These are phyloP conservation scores for Himantopus leucocephalus DNA, from an alignment of 2,113 vertebrate species.

Conservation along the genomic window DNA sequence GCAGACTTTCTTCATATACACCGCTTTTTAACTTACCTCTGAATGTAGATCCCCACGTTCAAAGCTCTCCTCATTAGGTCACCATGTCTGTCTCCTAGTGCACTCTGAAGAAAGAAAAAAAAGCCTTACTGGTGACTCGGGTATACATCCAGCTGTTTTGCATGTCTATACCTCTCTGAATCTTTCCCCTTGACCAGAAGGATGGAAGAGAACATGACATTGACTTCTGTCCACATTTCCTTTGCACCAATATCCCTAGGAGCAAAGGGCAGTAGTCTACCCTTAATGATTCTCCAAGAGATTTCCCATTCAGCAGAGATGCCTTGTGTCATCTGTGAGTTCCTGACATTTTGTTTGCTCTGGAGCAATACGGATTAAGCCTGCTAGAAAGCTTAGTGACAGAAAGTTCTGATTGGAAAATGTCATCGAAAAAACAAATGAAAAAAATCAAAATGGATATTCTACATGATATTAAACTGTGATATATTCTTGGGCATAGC, in stretches of 20 bases:
- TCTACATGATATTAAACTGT: neutral
- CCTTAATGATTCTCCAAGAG: neutral
- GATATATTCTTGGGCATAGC: neutral
- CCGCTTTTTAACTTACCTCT: neutral
- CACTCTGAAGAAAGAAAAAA: neutral
- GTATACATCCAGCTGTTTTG: neutral
- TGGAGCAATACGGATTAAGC: neutral
- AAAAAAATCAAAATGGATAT: neutral
- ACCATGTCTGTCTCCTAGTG: neutral
- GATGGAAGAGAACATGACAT: neutral
- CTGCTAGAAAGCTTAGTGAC: neutral
- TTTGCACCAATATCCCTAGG: neutral
- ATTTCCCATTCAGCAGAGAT: neutral
- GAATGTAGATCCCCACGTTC: neutral
- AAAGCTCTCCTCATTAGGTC: neutral
- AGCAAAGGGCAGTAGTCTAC: neutral
- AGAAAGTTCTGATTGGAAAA: neutral
- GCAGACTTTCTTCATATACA: neutral
- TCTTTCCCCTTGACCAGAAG: neutral
- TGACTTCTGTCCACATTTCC: neutral
- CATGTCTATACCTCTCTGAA: neutral
- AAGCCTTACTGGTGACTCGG: neutral
- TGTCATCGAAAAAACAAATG: neutral
- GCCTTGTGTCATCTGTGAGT: neutral
- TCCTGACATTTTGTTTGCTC: neutral